Percentiles rank a stretch among this genome's conserved stretches.
Conservation (phyloP, 1,140 invertebrate genomes). For the Steinernema khuongi region DNA sequence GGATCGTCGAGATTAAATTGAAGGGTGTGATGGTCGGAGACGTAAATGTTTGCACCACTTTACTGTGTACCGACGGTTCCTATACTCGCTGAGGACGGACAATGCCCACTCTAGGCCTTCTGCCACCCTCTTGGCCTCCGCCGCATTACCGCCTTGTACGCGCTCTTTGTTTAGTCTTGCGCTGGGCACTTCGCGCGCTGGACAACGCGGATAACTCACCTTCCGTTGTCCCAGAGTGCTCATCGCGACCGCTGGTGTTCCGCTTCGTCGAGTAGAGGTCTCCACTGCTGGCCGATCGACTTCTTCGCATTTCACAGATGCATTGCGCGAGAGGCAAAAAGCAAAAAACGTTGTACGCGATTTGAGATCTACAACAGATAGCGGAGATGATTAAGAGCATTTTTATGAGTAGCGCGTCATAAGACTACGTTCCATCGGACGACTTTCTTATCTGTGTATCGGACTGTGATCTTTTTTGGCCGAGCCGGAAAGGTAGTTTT, state of each 20-base stretch:
- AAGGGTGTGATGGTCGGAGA: not conserved
- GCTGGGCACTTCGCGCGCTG: no score
- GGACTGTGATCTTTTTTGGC: no score
- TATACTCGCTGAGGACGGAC: not conserved
- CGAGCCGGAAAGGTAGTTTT: no score
- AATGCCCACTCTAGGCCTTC: not conserved
- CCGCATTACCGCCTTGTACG: not conserved
- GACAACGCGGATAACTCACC: constrained; percentile 4
- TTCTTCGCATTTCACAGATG: constrained; percentile 2
- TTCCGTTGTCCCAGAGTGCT: not conserved
- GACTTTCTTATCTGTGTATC: no score
- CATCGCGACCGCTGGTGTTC: not conserved
- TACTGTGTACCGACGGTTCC: constrained; percentile 6
- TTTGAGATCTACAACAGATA: constrained; percentile 1
- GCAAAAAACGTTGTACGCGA: not conserved
- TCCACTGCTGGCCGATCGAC: not conserved
- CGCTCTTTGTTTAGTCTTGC: not conserved
- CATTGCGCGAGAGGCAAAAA: constrained; percentile 11
- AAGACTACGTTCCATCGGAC: not conserved
- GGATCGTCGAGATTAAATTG: not conserved
- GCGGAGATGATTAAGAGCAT: not conserved
- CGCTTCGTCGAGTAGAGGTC: not conserved
- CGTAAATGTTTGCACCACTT: not conserved
- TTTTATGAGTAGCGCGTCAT: not conserved
- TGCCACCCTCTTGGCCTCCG: not conserved